Evolutionary conservation across 1,140 invertebrate genomes (phyloP), one percentile per base, ranked within the genome.

Genomic region (Lordiphosa mommai): DNA sequence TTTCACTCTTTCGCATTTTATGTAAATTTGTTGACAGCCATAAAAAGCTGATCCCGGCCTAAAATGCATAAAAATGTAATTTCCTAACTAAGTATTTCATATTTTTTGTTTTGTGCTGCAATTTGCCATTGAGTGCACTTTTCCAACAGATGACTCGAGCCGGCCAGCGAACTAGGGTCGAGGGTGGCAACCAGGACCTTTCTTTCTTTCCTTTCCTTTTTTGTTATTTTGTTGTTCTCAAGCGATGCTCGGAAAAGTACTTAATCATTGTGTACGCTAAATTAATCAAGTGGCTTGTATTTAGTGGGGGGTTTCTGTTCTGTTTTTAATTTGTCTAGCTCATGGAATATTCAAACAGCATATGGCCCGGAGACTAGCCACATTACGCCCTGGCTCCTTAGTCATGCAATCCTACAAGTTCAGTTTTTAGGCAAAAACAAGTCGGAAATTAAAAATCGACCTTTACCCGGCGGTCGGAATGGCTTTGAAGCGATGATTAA

Each of bases 201-300:
- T 5, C 20, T 1, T 23, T 23, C 20, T 23, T 23, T 23, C 20
- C 6, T 4, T 23, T 23, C 20, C 20, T 6, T 23, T 6, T 6
- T 23, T 0, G 0, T 23, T 23, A 6, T 23, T 20, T 20, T 20
- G 17, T 20, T 20, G 17, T 3, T 20, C 17, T 20, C 20, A 46
- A 61, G 59, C 52, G 70, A 69, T 72, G 82, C 61, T 49, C 23
- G 57, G 65, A 87, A 70, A 87, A 87, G 85, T 87, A 87, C 84
- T 87, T 87, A 87, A 87, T 87, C 84, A 87, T 87, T 74, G 70
- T 76, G 61, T 68, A 73, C 70, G 84, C 84, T 80, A 87, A 87
- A 87, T 87, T 87, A 87, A 87, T 87, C 84, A 87, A 86, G 72
- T 71, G 67, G 51, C 66, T 76, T 56, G 66, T 76, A 70, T 73